These are phyloP conservation scores for Eucera pruinosa DNA, from an alignment of 2,888 invertebrate species.

Conservation along the genomic window DNA sequence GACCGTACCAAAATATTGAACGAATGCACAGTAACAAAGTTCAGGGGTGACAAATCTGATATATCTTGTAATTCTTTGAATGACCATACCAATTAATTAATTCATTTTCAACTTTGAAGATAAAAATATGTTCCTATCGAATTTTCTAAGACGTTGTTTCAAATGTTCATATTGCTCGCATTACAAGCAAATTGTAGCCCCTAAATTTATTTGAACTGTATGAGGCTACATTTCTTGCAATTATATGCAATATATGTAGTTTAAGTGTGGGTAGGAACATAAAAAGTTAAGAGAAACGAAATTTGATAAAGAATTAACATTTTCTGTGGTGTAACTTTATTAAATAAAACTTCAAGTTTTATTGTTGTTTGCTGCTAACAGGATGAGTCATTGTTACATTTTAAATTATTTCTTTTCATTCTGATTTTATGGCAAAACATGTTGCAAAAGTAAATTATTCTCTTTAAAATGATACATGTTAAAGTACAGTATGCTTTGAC, in stretches of 20 bases:
- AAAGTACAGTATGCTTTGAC: background rate
- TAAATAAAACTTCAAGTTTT: background rate
- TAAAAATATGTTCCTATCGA: slow-evolving; percentile 62
- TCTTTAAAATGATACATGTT: background rate
- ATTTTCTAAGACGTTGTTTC: slow-evolving; percentile 40
- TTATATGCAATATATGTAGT: slow-evolving; percentile 30
- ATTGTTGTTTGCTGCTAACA: background rate
- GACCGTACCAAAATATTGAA: slow-evolving; percentile 76
- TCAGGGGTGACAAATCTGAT: slow-evolving; percentile 75
- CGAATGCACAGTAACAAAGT: slow-evolving; percentile 75
- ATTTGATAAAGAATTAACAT: slow-evolving; percentile 8
- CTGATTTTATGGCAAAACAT: background rate
- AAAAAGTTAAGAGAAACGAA: slow-evolving; percentile 3
- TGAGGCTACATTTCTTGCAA: slow-evolving; percentile 52
- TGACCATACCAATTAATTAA: slow-evolving; percentile 72
- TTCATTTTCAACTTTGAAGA: slow-evolving; percentile 43
- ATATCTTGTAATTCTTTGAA: slow-evolving; percentile 78
- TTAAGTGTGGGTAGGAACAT: slow-evolving; percentile 4
- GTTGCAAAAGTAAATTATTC: slow-evolving; percentile 2
- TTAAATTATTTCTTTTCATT: background rate
- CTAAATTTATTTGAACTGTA: slow-evolving; percentile 44
- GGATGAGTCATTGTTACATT: slow-evolving; percentile 9
- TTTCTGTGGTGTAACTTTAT: slow-evolving; percentile 2
- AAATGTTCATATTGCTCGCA: slow-evolving; percentile 43
- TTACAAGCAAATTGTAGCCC: slow-evolving; percentile 40